A percentile compares a stretch with the other conserved stretches of the same genome.
These are phyloP conservation scores for Chaetogeoica ovagalla DNA, from an alignment of 2,888 invertebrate species.

Conservation along the genomic window DNA sequence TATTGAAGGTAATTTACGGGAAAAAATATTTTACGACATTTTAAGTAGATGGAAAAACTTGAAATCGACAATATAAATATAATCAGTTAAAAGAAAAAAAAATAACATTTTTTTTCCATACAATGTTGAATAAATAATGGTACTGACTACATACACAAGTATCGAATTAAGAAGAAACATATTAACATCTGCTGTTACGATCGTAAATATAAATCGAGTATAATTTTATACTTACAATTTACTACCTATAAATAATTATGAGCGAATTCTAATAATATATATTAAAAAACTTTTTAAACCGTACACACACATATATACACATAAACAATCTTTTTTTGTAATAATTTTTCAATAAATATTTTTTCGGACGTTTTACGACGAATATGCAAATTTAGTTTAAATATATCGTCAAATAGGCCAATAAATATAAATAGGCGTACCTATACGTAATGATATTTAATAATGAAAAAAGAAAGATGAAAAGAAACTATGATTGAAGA, in stretches of 20 bases:
- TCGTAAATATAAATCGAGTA: constrained; percentile 25
- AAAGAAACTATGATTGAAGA: too few species aligned
- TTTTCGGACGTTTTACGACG: neutral
- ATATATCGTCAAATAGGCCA: too few species aligned
- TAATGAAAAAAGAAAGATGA: too few species aligned
- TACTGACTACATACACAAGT: neutral
- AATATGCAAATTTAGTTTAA: neutral
- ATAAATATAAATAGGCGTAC: neutral
- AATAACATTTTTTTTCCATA: too few species aligned
- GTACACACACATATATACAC: neutral
- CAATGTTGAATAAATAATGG: neutral
- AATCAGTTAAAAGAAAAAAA: too few species aligned
- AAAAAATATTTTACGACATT: too few species aligned
- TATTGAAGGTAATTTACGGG: too few species aligned
- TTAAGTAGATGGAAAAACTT: too few species aligned
- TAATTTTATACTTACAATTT: constrained; percentile 17
- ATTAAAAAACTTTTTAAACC: constrained; percentile 42
- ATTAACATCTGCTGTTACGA: constrained; percentile 14
- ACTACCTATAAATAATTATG: constrained; percentile 16
- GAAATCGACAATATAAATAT: too few species aligned
- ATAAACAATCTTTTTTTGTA: neutral
- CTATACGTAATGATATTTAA: too few species aligned
- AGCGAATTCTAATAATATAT: constrained; percentile 22
- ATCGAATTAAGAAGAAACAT: constrained; percentile 2
- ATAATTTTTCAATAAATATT: neutral